These are phyloP conservation scores for Cherax quadricarinatus DNA, from an alignment of 1,140 invertebrate species.

Conservation along the genomic window DNA sequence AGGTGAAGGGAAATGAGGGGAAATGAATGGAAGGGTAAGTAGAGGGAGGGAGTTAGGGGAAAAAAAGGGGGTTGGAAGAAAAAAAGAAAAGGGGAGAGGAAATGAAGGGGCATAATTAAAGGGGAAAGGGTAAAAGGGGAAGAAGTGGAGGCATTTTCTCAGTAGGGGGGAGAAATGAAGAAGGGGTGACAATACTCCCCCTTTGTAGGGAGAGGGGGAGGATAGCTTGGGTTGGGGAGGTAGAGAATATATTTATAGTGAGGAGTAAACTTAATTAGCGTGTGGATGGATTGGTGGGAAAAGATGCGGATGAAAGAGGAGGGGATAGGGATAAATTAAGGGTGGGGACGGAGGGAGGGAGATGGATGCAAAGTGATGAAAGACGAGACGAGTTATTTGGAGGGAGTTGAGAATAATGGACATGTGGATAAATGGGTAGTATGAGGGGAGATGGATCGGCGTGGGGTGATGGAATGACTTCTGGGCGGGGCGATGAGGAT, in stretches of 20 bases:
- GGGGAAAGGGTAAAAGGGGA: too few species aligned
- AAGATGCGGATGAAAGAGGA: background rate
- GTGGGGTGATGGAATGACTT: background rate
- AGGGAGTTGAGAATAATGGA: background rate
- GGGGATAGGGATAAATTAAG: constrained; percentile 13
- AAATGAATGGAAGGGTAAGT: background rate
- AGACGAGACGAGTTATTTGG: background rate
- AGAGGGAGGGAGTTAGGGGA: too few species aligned
- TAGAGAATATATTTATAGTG: too few species aligned
- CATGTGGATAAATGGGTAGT: background rate
- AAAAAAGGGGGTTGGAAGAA: background rate
- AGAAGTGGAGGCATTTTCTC: too few species aligned
- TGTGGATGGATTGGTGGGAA: background rate
- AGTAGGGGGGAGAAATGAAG: too few species aligned
- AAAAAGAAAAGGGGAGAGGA: background rate
- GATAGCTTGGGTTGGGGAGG: too few species aligned
- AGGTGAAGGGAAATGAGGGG: background rate
- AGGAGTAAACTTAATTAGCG: too few species aligned
- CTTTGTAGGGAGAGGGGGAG: too few species aligned
- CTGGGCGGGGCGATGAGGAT: background rate
- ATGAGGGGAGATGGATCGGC: background rate
- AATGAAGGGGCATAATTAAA: too few species aligned
- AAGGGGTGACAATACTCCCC: too few species aligned
- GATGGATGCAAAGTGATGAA: background rate
- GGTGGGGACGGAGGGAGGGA: background rate